A percentile compares a stretch with the other conserved stretches of the same genome.
phyloP scores from a whole-genome alignment of 1,140 invertebrate genomes.

The Drosophila kurseongensis region DNA sequence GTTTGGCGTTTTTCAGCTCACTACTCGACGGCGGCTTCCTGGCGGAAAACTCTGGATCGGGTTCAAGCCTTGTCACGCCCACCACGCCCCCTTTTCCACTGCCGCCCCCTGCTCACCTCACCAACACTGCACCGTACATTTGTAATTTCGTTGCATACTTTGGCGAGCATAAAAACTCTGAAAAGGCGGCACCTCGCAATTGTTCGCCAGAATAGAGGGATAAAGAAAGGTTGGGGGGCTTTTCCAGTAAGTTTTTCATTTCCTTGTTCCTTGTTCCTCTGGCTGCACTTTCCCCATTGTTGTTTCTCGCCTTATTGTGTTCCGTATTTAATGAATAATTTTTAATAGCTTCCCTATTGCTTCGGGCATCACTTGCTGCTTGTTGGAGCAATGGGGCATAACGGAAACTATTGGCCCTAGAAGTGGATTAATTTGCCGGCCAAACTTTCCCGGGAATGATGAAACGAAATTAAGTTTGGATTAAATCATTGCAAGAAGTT shows the following conservation, averaged over 20 bases:
- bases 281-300: conserved; percentile 37
- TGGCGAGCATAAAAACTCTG: conserved; percentile 57
- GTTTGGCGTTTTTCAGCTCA: conserved; percentile 68
- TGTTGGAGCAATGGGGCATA: conserved; percentile 2
- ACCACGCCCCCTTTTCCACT: conserved; percentile 3
- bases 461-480: conserved; percentile 55
- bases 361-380: conserved; percentile 19
- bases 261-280: conserved; percentile 67
- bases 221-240: conserved; percentile 3
- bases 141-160: conserved; percentile 81
- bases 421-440: conserved; percentile 48
- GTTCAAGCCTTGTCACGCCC: conserved; percentile 31
- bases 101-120: conserved; percentile 2
- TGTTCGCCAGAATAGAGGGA: conserved; percentile 34
- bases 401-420: conserved; percentile 25
- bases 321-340: conserved; percentile 80
- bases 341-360: conserved; percentile 72
- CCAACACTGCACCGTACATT: conserved; percentile 62
- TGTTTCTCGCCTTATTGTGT: conserved; percentile 58
- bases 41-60: conserved; percentile 23
- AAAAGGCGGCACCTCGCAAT: conserved; percentile 58
- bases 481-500: conserved; percentile 42
- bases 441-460: conserved; percentile 32
- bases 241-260: conserved; percentile 58
- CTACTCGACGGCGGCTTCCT: conserved; percentile 52